Conservation (phyloP, 2,888 invertebrate species). For the Clanis bilineata region DNA sequence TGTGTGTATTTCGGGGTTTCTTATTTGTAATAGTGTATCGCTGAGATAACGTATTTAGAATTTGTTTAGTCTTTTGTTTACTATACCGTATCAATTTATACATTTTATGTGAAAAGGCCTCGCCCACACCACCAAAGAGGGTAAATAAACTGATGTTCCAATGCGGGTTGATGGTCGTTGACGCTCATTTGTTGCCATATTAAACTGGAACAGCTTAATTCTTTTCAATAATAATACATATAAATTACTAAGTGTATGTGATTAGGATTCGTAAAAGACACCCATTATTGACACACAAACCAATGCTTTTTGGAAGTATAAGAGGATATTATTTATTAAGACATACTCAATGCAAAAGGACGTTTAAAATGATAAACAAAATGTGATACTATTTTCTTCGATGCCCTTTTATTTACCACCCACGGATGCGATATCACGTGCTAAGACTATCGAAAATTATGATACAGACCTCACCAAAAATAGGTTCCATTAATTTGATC, state of each 20-base stretch:
- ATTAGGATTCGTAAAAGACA: neutral
- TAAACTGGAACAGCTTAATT: conserved; percentile 12
- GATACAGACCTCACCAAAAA: conserved; percentile 55
- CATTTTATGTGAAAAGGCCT: neutral
- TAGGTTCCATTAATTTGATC: conserved; percentile 78
- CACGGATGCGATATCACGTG: neutral
- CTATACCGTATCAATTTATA: neutral
- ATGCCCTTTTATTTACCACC: neutral
- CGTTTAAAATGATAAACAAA: neutral
- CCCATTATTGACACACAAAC: neutral
- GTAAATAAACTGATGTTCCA: conserved; percentile 14
- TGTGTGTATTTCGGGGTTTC: neutral
- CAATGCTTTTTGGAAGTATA: neutral
- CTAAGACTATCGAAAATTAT: conserved; percentile 31
- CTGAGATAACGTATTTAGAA: neutral
- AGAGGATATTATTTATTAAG: neutral
- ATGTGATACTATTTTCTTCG: neutral
- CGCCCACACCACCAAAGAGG: neutral
- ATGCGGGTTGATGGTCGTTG: conserved; percentile 31
- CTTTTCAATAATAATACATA: conserved; percentile 17
- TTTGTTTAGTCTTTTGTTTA: neutral
- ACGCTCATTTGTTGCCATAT: conserved; percentile 12
- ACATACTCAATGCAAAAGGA: neutral
- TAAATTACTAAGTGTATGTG: neutral
- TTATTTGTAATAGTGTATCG: neutral